These are phyloP conservation scores for Drosophila nigritarsus DNA, from an alignment of 2,888 invertebrate genomes.

Conservation along the genomic window DNA sequence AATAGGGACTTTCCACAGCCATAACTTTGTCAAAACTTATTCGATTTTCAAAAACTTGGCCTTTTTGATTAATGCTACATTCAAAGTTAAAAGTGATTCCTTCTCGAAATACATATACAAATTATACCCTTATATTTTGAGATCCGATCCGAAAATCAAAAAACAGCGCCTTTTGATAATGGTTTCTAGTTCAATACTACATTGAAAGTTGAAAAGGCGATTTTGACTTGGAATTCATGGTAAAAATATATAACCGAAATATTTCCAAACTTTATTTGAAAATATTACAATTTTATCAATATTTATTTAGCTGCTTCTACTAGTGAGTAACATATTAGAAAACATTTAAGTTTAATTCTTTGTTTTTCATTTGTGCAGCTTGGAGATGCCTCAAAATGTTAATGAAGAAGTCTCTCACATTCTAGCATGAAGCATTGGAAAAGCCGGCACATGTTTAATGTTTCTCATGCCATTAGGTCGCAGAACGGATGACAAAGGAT, in stretches of 20 bases:
- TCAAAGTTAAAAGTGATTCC: not conserved
- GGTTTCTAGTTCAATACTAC: too few relatives aligned
- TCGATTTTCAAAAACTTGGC: not conserved
- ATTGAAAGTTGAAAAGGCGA: not conserved
- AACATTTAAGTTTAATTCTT: not conserved
- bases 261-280: not conserved
- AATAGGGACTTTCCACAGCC: not conserved
- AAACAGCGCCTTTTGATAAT: too few relatives aligned
- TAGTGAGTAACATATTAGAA: not conserved
- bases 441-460: slow-evolving; percentile 61
- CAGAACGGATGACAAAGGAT: slow-evolving; percentile 51
- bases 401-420: slow-evolving; percentile 21
- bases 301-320: not conserved
- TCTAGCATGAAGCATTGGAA: slow-evolving; percentile 18
- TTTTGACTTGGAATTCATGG: not conserved
- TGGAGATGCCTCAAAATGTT: not conserved
- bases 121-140: too few relatives aligned
- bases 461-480: slow-evolving; percentile 72
- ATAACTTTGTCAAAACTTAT: not conserved
- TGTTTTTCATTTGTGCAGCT: not conserved
- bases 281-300: not conserved
- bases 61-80: not conserved
- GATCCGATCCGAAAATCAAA: too few relatives aligned
- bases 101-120: accelerated
- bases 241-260: not conserved